Conservation (phyloP, 2,888 invertebrate species). For the Lochmaea crataegi region DNA sequence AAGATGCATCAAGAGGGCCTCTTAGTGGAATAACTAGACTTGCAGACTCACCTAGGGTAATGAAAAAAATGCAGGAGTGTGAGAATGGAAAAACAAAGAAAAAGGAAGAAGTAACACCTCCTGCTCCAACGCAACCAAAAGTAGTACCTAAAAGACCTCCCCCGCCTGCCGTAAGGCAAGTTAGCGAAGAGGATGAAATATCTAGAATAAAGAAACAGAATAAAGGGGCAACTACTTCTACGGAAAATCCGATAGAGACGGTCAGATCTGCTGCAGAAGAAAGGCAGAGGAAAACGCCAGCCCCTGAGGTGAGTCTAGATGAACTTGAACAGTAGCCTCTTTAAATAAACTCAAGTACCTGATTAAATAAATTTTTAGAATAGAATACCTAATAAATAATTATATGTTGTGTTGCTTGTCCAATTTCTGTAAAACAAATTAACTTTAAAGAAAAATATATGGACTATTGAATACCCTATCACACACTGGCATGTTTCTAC, state of each 20-base stretch:
- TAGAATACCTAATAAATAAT: constrained; percentile 52
- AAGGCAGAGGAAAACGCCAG: constrained; percentile 73
- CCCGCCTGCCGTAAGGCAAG: constrained; percentile 77
- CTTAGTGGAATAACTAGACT: constrained; percentile 90
- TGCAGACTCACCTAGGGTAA: constrained; percentile 88
- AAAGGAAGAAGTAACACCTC: constrained; percentile 71
- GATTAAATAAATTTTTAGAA: constrained; percentile 60
- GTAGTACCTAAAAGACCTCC: constrained; percentile 67
- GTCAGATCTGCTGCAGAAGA: constrained; percentile 64
- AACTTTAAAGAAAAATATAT: constrained; percentile 50
- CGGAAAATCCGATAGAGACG: constrained; percentile 68
- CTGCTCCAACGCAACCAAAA: constrained; percentile 69
- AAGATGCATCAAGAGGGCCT: constrained; percentile 87
- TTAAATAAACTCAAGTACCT: constrained; percentile 57
- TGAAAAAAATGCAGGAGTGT: constrained; percentile 88
- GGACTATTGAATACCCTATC: constrained; percentile 51
- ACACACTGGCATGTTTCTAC: constrained; percentile 61
- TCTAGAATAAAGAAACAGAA: constrained; percentile 88
- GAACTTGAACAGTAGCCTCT: constrained; percentile 60
- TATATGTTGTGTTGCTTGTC: constrained; percentile 57
- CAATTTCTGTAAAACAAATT: constrained; percentile 46
- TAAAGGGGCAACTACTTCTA: constrained; percentile 75
- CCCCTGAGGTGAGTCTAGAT: constrained; percentile 83
- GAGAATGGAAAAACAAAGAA: constrained; percentile 80
- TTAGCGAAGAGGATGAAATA: constrained; percentile 92